Evolutionary conservation across 2,888 invertebrate genomes (phyloP).

Genomic region (Pheosia gnoma): DNA sequence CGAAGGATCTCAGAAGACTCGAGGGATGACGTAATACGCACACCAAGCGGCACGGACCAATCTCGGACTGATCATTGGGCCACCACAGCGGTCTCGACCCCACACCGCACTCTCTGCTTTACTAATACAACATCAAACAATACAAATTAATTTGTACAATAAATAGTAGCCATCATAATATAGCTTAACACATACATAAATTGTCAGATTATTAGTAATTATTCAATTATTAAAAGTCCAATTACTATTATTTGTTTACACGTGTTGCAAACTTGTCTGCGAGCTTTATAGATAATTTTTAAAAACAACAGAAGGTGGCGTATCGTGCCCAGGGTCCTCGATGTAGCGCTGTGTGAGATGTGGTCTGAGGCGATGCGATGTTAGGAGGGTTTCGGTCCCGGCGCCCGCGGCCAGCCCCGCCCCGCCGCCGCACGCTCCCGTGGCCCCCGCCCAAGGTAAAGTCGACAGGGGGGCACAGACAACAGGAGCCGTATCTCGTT

Average conservation of each 20-base stretch:
- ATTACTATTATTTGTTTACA: slow-evolving; percentile 16
- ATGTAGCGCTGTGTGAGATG: slow-evolving; percentile 80
- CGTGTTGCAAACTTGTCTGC: slow-evolving; percentile 49
- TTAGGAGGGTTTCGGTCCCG: slow-evolving; percentile 65
- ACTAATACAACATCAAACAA: slow-evolving; percentile 48
- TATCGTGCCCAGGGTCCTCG: slow-evolving; percentile 75
- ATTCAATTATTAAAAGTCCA: slow-evolving; percentile 23
- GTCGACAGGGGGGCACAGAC: slow-evolving; percentile 72
- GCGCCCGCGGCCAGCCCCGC: slow-evolving; percentile 46
- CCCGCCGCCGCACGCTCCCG: slow-evolving; percentile 41
- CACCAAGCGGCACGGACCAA: slow-evolving; percentile 16
- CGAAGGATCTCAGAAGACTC: slow-evolving; percentile 1
- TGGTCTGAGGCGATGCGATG: slow-evolving; percentile 80
- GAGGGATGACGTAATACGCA: neutral
- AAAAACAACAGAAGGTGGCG: slow-evolving; percentile 83
- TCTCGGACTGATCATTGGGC: slow-evolving; percentile 26
- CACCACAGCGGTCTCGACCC: slow-evolving; percentile 34
- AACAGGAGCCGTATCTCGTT: slow-evolving; percentile 70
- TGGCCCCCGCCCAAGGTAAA: slow-evolving; percentile 69
- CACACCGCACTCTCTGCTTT: slow-evolving; percentile 42
- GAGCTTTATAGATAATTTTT: slow-evolving; percentile 80
- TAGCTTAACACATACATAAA: slow-evolving; percentile 44
- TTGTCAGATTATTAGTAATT: slow-evolving; percentile 40
- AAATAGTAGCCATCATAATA: slow-evolving; percentile 44
- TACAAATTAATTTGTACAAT: slow-evolving; percentile 37